A percentile compares a stretch with the other conserved stretches of the same genome.
These are phyloP conservation scores for Calameuta idolon DNA, from an alignment of 2,888 invertebrate genomes.

Conservation along the genomic window DNA sequence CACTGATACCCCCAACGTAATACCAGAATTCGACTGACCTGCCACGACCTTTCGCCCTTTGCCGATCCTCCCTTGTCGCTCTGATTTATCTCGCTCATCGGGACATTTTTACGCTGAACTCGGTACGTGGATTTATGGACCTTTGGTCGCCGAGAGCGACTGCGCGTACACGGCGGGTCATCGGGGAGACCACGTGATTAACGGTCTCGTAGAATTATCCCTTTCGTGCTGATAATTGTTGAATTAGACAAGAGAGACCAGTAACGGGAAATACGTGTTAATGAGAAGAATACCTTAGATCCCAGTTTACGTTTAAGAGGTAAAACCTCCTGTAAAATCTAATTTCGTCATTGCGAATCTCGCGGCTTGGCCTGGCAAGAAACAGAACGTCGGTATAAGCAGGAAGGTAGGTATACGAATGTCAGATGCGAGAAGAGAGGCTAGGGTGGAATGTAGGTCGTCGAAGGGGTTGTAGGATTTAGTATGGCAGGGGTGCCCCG, in stretches of 20 bases:
- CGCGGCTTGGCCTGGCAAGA: conserved; percentile 11
- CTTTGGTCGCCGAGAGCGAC: background rate
- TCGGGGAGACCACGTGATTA: background rate
- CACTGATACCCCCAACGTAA: background rate
- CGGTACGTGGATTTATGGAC: background rate
- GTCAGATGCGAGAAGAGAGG: background rate
- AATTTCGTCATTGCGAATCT: background rate
- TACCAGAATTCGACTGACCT: background rate
- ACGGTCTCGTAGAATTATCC: background rate
- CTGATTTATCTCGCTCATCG: background rate
- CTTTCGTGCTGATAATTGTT: background rate
- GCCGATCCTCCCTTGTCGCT: background rate
- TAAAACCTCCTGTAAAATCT: background rate
- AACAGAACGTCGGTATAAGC: background rate
- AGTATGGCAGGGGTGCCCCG: conserved; percentile 24
- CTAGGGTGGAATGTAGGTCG: conserved; percentile 25
- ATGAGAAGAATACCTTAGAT: background rate
- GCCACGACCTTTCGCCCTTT: background rate
- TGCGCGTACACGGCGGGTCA: background rate
- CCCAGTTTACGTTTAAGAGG: background rate
- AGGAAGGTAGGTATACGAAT: background rate
- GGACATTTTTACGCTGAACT: background rate
- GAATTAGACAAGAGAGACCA: background rate
- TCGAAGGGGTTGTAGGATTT: conserved; percentile 30
- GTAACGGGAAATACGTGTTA: background rate